Conservation (phyloP, 2,888 invertebrate genomes). For the Microdon myrmicae region DNA sequence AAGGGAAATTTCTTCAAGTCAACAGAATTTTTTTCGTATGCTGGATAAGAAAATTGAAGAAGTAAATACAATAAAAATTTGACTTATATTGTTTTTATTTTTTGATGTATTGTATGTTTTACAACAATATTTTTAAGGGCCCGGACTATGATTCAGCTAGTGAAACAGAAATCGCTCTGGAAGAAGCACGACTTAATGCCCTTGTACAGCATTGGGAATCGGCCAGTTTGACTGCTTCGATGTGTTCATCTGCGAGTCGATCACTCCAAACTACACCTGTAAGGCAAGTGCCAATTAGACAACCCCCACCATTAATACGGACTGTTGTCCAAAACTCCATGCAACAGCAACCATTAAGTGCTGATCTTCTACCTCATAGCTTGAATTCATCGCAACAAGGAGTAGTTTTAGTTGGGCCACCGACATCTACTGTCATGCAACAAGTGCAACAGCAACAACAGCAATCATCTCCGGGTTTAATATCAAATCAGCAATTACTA, state of each 20-base stretch:
- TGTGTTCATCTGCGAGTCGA: conserved; percentile 69
- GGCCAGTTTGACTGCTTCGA: conserved; percentile 71
- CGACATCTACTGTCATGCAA: conserved; percentile 46
- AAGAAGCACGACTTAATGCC: conserved; percentile 74
- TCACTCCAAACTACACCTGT: conserved; percentile 70
- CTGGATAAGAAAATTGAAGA: conserved; percentile 91
- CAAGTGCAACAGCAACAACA: conserved; percentile 51
- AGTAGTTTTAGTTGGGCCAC: conserved; percentile 34
- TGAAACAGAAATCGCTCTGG: conserved; percentile 78
- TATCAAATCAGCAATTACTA: conserved; percentile 34
- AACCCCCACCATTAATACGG: conserved; percentile 57
- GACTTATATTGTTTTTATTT: neutral
- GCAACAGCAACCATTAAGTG: conserved; percentile 55
- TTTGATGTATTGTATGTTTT: neutral
- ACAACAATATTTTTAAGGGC: conserved; percentile 69
- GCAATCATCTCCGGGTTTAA: conserved; percentile 23
- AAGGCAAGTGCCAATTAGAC: conserved; percentile 64
- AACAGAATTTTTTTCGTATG: conserved; percentile 93
- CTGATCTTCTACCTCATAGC: conserved; percentile 65
- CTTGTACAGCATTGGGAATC: conserved; percentile 82
- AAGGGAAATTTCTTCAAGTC: conserved; percentile 89
- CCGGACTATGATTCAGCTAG: conserved; percentile 83
- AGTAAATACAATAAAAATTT: conserved; percentile 70
- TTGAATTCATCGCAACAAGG: conserved; percentile 35
- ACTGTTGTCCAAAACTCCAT: conserved; percentile 55